phyloP scores from a whole-genome alignment of 2,888 invertebrate genomes.

The Campoplex nolae region DNA sequence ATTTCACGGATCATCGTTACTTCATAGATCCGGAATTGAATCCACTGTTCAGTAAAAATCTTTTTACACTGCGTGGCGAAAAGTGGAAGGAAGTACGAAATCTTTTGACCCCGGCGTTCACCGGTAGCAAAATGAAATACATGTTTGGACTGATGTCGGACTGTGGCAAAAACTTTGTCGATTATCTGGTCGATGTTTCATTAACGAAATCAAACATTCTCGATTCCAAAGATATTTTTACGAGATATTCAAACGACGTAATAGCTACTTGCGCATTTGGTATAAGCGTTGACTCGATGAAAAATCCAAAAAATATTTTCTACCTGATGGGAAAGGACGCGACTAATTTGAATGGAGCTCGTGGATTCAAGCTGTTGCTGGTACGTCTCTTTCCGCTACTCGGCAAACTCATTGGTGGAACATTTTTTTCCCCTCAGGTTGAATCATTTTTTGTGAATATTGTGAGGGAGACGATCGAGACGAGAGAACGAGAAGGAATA shows the following conservation, averaged over 20 bases:
- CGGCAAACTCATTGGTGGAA: slow-evolving; percentile 3
- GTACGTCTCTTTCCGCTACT: background rate
- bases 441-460: slow-evolving; percentile 16
- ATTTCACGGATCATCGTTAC: slow-evolving; percentile 41
- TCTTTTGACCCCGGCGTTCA: slow-evolving; percentile 57
- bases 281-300: slow-evolving; percentile 86
- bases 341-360: slow-evolving; percentile 20
- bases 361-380: background rate
- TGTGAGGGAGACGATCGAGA: slow-evolving; percentile 13
- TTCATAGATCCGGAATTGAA: slow-evolving; percentile 40
- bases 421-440: background rate
- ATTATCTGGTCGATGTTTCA: slow-evolving; percentile 63
- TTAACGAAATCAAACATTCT: background rate
- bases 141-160: slow-evolving; percentile 68
- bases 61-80: slow-evolving; percentile 47
- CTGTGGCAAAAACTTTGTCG: slow-evolving; percentile 57
- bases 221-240: slow-evolving; percentile 1
- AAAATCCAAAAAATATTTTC: slow-evolving; percentile 86
- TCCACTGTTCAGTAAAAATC: slow-evolving; percentile 52
- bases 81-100: slow-evolving; percentile 52
- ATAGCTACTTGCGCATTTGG: slow-evolving; percentile 87
- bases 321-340: slow-evolving; percentile 81
- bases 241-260: slow-evolving; percentile 87
- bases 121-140: slow-evolving; percentile 66
- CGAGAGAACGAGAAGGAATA: background rate